A percentile compares a stretch with the other conserved stretches of the same genome.
These are phyloP conservation scores for Drosophila meridionalis DNA, from an alignment of 2,888 invertebrate genomes.

Conservation along the genomic window DNA sequence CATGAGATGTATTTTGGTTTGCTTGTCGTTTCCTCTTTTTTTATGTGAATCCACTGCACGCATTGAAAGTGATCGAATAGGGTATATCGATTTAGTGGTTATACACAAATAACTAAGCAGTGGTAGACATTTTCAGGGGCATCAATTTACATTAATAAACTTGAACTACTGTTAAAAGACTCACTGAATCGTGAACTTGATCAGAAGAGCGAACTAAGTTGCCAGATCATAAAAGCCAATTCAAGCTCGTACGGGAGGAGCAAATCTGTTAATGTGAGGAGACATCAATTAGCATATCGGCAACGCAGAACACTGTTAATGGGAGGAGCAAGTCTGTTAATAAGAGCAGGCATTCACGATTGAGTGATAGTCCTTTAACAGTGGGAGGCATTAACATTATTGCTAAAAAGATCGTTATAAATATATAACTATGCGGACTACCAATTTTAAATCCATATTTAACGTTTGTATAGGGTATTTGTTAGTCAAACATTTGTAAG, in stretches of 20 bases:
- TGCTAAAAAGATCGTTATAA: not conserved
- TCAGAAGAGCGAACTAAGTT: no score
- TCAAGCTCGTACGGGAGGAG: no score
- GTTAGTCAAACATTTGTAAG: not conserved
- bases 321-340: not conserved
- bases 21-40: constrained; percentile 15
- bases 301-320: not conserved
- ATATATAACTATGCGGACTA: not conserved
- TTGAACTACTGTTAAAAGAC: no score
- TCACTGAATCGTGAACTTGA: no score
- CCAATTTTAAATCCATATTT: not conserved
- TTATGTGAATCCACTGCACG: not conserved
- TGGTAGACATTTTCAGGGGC: no score
- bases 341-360: not conserved
- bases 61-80: not conserved
- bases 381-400: not conserved
- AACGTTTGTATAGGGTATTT: constrained; percentile 5
- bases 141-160: no score
- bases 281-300: no score
- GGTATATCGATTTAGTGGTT: not conserved
- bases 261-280: no score
- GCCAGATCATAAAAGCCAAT: no score
- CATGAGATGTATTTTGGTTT: constrained; percentile 33
- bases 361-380: not conserved
- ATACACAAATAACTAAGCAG: no score